Base-by-base conservation (phyloP, 2,888 invertebrate genomes). In the Andrena praecox region DNA sequence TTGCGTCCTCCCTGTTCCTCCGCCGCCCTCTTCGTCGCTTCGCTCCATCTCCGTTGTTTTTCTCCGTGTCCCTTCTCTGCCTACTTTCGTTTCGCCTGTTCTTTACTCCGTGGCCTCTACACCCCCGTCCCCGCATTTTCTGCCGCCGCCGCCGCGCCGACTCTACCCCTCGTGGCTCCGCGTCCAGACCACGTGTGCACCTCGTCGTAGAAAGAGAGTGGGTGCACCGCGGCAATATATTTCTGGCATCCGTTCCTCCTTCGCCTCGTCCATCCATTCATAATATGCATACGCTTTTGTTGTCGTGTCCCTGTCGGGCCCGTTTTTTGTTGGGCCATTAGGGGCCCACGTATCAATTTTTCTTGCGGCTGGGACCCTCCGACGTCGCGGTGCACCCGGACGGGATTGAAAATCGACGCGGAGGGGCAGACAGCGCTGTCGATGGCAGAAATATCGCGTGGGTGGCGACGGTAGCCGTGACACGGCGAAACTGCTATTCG, bases 291-390 rank as follows among this genome's bases (percentile, higher is more conserved):
- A 88, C 90, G 90, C 91, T 91, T 93, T 93, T 93, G 91, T 93
- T 89, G 90, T 90, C 89, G 90, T 91, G 91, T 91, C 91, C 87
- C 90, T 91, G 91, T 91, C 89, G 89, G 90, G 89, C 84, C 88
- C 90, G 88, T 91, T 92, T 92, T 92, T 93, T 91, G 90, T 91
- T 87, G 90, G 88, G 77, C 92, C 92, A 92, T 93, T 92, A 93
- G 89, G 88, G 85, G 90, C 91, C 92, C 91, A 92, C 92, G 92
- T 93, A 92, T 93, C 91, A 93, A 93, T 93, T 93, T 93, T 92
- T 92, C 92, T 92, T 90, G 75, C 62, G 67, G 70, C 84, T 64
- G 71, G 75, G 77, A 89, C 24, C 27, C 84, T 78, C 85, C 88
- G 84, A 84, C 84, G 79, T 31, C 71, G 71, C 52, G 68, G n/a